Evolutionary conservation across 1,140 invertebrate species (phyloP).

Genomic region (Notospermus geniculatus): DNA sequence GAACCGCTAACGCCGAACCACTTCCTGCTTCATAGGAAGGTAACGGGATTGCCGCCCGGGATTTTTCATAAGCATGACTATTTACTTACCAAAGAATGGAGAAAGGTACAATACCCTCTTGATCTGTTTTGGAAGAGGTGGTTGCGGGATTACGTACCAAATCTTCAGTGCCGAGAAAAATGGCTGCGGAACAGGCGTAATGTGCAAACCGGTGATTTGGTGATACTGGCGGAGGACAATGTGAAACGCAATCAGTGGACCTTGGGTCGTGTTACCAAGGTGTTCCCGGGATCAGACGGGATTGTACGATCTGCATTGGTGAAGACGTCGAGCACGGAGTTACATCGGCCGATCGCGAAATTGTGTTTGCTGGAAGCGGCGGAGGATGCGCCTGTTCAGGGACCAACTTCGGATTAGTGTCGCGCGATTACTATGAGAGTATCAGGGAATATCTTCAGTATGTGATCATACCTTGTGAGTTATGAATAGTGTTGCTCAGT

Average conservation of each 20-base stretch:
- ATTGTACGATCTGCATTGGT: slow-evolving; percentile 14
- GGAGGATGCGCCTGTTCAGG: no score
- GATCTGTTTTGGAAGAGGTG: slow-evolving; percentile 25
- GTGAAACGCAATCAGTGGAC: slow-evolving; percentile 21
- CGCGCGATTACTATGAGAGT: no score
- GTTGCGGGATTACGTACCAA: slow-evolving; percentile 15
- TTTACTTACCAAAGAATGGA: slow-evolving; percentile 16
- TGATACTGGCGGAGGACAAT: slow-evolving; percentile 17
- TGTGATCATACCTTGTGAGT: no score
- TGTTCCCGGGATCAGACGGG: slow-evolving; percentile 14
- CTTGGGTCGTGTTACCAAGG: slow-evolving; percentile 11
- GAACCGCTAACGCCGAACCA: slow-evolving; percentile 18
- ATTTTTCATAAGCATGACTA: not conserved
- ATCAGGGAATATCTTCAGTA: no score
- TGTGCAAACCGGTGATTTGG: slow-evolving; percentile 20
- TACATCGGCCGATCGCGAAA: no score
- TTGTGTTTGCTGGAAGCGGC: no score
- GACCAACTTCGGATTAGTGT: no score
- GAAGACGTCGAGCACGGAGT: not conserved
- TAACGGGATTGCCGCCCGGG: no score
- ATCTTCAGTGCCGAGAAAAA: not conserved
- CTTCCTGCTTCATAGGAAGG: slow-evolving; percentile 22
- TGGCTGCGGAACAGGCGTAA: not conserved
- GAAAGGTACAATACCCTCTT: slow-evolving; percentile 18
- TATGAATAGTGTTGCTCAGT: no score